Evolutionary conservation across 2,797 vertebrate species (phyloP).

Genomic region (Anguilla megastoma): DNA sequence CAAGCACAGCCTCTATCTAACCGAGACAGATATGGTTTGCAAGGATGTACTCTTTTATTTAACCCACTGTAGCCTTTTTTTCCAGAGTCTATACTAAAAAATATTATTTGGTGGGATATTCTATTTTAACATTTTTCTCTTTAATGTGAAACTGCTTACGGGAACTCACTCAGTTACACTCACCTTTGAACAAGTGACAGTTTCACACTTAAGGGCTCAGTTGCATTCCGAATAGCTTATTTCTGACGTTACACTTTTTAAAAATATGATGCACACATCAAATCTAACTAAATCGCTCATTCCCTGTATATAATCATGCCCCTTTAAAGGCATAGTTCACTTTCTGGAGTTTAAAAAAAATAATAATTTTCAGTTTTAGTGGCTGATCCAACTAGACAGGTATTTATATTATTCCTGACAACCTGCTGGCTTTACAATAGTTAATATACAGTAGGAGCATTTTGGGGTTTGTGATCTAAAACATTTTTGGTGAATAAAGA

Average conservation of each 20-base stretch:
- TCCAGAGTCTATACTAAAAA: background rate
- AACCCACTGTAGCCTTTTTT: constrained; percentile 8
- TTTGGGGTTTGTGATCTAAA: no score
- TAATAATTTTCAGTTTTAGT: background rate
- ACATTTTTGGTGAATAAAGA: no score
- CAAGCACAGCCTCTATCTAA: constrained; percentile 15
- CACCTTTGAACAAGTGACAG: background rate
- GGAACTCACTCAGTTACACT: background rate
- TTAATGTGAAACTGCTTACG: background rate
- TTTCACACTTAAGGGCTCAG: background rate
- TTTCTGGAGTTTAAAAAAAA: no score
- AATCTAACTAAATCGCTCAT: no score
- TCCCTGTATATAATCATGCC: no score
- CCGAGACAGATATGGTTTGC: background rate
- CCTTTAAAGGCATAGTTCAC: no score
- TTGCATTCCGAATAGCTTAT: background rate
- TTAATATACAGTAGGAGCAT: no score
- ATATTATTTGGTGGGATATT: background rate
- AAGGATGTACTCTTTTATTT: background rate
- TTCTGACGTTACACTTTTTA: no score
- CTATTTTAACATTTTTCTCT: background rate
- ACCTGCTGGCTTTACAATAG: no score
- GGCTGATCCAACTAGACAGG: background rate
- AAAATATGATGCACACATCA: no score
- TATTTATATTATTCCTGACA: background rate